Base-by-base conservation (phyloP, 1,140 invertebrate species). In the Leucophenga varia region DNA sequence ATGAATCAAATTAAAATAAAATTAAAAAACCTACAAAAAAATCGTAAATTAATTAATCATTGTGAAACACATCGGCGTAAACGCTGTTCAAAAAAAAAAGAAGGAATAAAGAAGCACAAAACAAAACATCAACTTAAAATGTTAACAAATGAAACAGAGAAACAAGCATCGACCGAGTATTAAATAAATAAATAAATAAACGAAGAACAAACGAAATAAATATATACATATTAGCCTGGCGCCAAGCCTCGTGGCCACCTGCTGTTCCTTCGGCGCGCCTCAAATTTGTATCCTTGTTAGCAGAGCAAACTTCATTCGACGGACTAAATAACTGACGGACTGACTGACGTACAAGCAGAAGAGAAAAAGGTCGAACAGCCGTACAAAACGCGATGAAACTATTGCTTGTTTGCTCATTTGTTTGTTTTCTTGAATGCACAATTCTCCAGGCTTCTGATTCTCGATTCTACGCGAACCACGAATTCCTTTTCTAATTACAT, bases 221-320 rank as follows among this genome's bases (percentile, higher is more conserved):
- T n/a, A n/a, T n/a, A n/a, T n/a, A 60, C 48, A 31, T 46, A 35
- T 28, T 18, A 36, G 37, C 30, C 64, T 71, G 68, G 68, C 68
- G 68, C 68, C 68, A 72, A 57, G 54, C 39, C 19, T 55, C 25
- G 48, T 61, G 68, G 36, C 63, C 68, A 71, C 68, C 68, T 71
- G 68, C 68, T 71, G 68, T 49, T 59, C 41, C 64, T 48, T 35
- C 28, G 40, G 43, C 42, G 35, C 44, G 40, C 8, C 31, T n/a
- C n/a, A n/a, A n/a, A n/a, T n/a, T n/a, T n/a, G 49, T 52, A 55
- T 70, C 67, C 67, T 70, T 71, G 64, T 67, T 70, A 67, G 61
- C 63, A 54, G 49, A 67, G 59, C 44, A 47, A 47, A 40, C 21
- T 17, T 34, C 32, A n/a, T n/a, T n/a, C n/a, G n/a, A n/a, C n/a